Conservation (phyloP, 2,888 invertebrate genomes). For the Papilio gigon region DNA sequence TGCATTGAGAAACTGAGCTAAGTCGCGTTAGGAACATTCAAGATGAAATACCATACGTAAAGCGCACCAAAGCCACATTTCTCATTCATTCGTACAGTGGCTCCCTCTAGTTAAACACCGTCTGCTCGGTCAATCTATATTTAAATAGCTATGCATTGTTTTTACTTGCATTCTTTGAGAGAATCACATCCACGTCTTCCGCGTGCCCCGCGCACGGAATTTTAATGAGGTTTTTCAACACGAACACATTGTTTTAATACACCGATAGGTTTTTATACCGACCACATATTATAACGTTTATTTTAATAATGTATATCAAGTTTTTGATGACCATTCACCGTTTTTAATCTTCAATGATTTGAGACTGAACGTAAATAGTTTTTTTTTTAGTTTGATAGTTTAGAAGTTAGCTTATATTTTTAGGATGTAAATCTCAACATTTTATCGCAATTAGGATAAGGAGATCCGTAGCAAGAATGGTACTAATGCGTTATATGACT, state of each 20-base stretch:
- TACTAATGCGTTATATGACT: too few species aligned
- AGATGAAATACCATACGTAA: not conserved
- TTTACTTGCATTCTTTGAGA: constrained; percentile 50
- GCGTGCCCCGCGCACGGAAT: constrained; percentile 54
- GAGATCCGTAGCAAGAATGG: too few species aligned
- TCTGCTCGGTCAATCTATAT: constrained; percentile 34
- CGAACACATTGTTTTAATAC: constrained; percentile 48
- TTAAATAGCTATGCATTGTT: constrained; percentile 47
- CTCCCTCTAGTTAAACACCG: constrained; percentile 32
- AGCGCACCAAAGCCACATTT: not conserved
- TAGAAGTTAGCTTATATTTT: too few species aligned
- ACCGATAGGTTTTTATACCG: constrained; percentile 46
- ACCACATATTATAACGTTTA: constrained; percentile 13
- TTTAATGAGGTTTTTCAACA: constrained; percentile 60
- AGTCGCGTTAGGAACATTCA: not conserved
- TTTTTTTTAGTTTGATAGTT: not conserved
- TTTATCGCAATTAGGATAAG: too few species aligned
- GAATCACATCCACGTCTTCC: constrained; percentile 50
- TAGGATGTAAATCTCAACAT: too few species aligned
- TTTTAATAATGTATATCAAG: not conserved
- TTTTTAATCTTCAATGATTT: not conserved
- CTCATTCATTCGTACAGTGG: not conserved
- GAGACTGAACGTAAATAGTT: not conserved
- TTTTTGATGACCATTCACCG: not conserved
- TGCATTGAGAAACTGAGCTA: too few species aligned